Base-by-base conservation (phyloP, 1,140 invertebrate species). In the Aphelinus certus region DNA sequence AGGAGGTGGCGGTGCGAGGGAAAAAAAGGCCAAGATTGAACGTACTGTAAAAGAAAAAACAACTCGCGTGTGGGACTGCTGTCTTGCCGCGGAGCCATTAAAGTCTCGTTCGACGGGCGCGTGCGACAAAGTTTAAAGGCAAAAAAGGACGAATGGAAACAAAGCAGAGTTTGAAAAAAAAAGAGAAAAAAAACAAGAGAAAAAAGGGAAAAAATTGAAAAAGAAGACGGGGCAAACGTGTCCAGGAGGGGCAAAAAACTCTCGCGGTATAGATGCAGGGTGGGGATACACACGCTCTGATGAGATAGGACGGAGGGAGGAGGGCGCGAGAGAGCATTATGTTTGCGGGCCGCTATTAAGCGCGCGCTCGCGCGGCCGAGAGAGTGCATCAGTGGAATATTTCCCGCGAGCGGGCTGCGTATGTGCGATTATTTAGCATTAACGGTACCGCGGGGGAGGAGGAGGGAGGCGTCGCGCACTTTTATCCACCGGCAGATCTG, bases 371-470 rank as follows among this genome's bases (percentile, higher is more conserved):
- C 26, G 26, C 26, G 26, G 26, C 26, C 26, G 26, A 26, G 26
- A 26, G 26, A 26, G 26, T 26, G 26, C 26, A 26, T 26, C 26
- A 26, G 26, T 26, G 26, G 26, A 26, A 67, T 67, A 43, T 56
- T 67, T 67, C 49, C 26, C 26, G 26, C 26, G 26, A 26, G 7
- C 10, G 7, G 9, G 43, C 5, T 26, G 10, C 48, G 65, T 9
- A 26, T 26, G 42, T 67, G 53, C n/a, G 65, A 67, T 67, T 67
- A 67, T 67, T 67, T 67, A 56, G 51, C 45, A 67, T 67, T 67
- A 67, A 67, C 65, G 65, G 65, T 67, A 67, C 65, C 43, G 26
- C 26, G 26, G 26, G 26, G 26, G 26, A 26, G 26, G 26, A 26
- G 26, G 26, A 26, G 26, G 26, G 42, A 53, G 47, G n/a, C 63